Evolutionary conservation across 1,140 invertebrate genomes (phyloP).

Genomic region (Diachasmimorpha longicaudata): DNA sequence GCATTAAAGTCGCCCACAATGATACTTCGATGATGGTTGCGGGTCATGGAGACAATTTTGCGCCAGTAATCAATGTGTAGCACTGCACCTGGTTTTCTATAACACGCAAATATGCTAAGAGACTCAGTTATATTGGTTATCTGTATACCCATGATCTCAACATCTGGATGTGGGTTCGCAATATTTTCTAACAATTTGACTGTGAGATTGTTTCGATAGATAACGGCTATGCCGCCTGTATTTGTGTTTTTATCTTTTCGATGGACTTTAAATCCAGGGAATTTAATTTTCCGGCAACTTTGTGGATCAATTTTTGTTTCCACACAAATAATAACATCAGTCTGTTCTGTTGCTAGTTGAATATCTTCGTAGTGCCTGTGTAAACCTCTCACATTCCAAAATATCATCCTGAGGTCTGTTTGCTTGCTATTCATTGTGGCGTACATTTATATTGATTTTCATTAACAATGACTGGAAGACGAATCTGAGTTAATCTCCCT

Average conservation of each 20-base stretch:
- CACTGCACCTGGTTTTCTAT: neutral
- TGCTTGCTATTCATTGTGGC: too few species aligned
- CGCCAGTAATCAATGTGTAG: constrained; percentile 10
- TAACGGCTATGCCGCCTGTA: neutral
- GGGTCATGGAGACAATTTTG: neutral
- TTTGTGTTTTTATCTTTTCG: too few species aligned
- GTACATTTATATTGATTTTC: too few species aligned
- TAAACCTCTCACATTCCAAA: constrained; percentile 9
- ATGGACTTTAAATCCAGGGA: neutral
- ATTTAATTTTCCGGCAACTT: neutral
- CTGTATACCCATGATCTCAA: neutral
- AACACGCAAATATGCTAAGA: constrained; percentile 6
- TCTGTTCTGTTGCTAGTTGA: neutral
- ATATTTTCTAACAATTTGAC: neutral
- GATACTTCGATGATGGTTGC: neutral
- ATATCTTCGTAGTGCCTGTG: neutral
- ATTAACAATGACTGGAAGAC: too few species aligned
- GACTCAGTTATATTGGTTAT: neutral
- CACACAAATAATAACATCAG: constrained; percentile 6
- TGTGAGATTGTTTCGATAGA: neutral
- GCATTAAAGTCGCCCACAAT: constrained; percentile 22
- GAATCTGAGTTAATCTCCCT: too few species aligned
- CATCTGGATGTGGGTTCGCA: neutral
- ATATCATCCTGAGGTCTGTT: neutral
- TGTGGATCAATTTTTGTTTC: constrained; percentile 7